These are phyloP conservation scores for Drosophila yooni DNA, from an alignment of 2,888 invertebrate species.

Conservation along the genomic window DNA sequence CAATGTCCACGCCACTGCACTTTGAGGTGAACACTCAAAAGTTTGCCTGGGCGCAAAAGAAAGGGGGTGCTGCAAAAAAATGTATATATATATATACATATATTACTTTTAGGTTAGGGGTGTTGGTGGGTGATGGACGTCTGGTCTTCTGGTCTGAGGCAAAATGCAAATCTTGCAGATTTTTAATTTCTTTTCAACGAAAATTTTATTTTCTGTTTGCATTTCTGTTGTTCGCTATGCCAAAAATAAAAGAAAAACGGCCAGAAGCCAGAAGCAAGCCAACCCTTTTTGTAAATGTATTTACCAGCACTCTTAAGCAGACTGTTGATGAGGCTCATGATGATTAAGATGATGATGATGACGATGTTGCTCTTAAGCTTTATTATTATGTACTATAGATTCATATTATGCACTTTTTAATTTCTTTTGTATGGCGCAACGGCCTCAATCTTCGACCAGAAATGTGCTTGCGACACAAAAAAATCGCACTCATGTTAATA, in stretches of 20 bases:
- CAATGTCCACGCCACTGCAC: slow-evolving; percentile 75
- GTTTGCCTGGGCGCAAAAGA: slow-evolving; percentile 45
- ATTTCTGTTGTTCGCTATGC: slow-evolving; percentile 67
- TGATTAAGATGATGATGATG: slow-evolving; percentile 37
- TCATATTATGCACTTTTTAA: slow-evolving; percentile 79
- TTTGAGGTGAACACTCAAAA: slow-evolving; percentile 78
- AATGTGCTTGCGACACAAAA: slow-evolving; percentile 15
- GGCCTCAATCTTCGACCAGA: slow-evolving; percentile 21
- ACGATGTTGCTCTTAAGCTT: slow-evolving; percentile 53
- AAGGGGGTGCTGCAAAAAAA: slow-evolving; percentile 16
- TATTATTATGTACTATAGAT: slow-evolving; percentile 79
- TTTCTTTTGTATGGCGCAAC: slow-evolving; percentile 68
- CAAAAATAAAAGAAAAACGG: slow-evolving; percentile 23
- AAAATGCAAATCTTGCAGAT: slow-evolving; percentile 84
- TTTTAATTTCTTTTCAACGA: slow-evolving; percentile 80
- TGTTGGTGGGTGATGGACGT: slow-evolving; percentile 5
- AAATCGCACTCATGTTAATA: neutral
- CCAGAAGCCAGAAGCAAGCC: slow-evolving; percentile 51
- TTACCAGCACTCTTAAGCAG: slow-evolving; percentile 48
- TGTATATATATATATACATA: slow-evolving; percentile 47
- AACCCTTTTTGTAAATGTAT: slow-evolving; percentile 61
- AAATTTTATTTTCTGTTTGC: slow-evolving; percentile 80
- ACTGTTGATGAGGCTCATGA: slow-evolving; percentile 28
- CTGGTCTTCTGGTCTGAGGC: slow-evolving; percentile 41
- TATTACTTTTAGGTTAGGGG: slow-evolving; percentile 38